These are phyloP conservation scores for Hylia prasina DNA, from an alignment of 2,113 vertebrate genomes.

Conservation along the genomic window DNA sequence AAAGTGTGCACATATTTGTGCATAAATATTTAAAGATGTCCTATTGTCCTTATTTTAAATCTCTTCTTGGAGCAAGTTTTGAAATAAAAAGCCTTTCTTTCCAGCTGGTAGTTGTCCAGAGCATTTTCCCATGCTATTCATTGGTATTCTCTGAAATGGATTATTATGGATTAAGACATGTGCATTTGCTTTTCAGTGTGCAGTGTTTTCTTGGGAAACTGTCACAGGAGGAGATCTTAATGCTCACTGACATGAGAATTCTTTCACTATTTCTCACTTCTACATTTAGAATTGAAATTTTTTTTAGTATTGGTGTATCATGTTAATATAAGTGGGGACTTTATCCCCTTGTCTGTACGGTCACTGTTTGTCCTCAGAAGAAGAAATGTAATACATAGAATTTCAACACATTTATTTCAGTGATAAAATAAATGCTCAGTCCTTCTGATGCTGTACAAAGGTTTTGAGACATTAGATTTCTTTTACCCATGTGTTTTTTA, in stretches of 20 bases:
- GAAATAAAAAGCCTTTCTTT: background rate
- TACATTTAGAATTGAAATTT: constrained; percentile 5
- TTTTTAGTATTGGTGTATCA: background rate
- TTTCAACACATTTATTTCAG: background rate
- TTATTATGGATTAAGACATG: constrained; percentile 17
- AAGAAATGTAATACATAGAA: background rate
- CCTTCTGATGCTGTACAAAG: background rate
- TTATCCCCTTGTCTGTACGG: background rate
- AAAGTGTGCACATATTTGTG: background rate
- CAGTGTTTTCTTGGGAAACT: constrained; percentile 23
- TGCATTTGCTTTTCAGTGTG: constrained; percentile 15
- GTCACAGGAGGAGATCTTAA: background rate
- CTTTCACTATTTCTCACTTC: constrained; percentile 27
- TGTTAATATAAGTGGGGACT: background rate
- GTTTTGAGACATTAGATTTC: background rate
- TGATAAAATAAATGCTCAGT: background rate
- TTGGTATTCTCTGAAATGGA: background rate
- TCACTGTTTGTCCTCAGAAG: background rate
- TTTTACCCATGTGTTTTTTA: background rate
- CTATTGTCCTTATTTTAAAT: background rate
- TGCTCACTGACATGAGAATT: constrained; percentile 3
- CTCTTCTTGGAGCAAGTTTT: background rate
- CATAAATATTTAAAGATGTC: constrained; percentile 11
- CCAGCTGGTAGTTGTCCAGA: constrained; percentile 8
- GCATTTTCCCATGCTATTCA: background rate